Conservation (phyloP, 2,888 invertebrate genomes). For the Nymphalis c-album region DNA sequence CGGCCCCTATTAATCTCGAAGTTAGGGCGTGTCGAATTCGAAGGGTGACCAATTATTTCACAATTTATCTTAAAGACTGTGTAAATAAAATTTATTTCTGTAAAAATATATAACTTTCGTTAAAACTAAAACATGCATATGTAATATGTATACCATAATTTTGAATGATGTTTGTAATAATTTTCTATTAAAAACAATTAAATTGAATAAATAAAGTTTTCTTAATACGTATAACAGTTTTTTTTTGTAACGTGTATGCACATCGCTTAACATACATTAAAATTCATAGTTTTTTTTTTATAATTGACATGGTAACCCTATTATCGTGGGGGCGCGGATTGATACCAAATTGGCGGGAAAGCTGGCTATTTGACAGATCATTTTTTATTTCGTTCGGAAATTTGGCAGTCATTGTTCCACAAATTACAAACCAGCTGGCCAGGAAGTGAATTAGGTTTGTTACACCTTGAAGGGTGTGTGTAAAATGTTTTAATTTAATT, state of each 20-base stretch:
- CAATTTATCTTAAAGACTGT: neutral
- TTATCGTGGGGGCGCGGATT: constrained; percentile 61
- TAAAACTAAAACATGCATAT: too few relatives aligned
- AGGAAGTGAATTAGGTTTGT: constrained; percentile 60
- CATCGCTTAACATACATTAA: neutral
- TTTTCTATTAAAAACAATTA: too few relatives aligned
- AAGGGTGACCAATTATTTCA: constrained; percentile 51
- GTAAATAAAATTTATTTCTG: too few relatives aligned
- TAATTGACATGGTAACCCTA: constrained; percentile 53
- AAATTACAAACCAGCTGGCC: constrained; percentile 67
- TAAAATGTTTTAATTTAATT: constrained; percentile 25
- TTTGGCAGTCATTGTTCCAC: constrained; percentile 65
- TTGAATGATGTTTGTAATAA: too few relatives aligned
- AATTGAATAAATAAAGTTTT: too few relatives aligned
- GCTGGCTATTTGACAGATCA: constrained; percentile 73
- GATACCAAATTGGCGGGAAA: constrained; percentile 76
- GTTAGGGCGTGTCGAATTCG: constrained; percentile 68
- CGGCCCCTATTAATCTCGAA: constrained; percentile 73
- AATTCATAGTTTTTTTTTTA: neutral
- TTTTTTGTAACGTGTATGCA: neutral
- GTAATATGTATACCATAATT: too few relatives aligned
- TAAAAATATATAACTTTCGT: too few relatives aligned
- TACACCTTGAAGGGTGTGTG: constrained; percentile 31
- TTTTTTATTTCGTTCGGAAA: constrained; percentile 75
- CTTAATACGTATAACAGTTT: neutral